Conservation (phyloP, 2,888 invertebrate genomes). For the Perithous albicinctus region DNA sequence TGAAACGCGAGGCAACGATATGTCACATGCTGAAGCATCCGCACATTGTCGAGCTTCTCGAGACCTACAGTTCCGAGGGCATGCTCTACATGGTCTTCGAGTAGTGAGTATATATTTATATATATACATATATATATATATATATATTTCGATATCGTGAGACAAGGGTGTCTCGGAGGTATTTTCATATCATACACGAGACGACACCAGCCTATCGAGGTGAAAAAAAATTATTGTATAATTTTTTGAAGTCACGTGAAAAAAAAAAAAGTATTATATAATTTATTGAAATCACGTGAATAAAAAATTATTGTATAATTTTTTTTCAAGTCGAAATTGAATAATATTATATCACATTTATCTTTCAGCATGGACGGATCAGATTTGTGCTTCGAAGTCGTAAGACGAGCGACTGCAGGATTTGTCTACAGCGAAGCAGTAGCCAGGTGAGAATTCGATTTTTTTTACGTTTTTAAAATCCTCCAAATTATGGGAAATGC, state of each 20-base stretch:
- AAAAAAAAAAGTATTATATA: too few relatives aligned
- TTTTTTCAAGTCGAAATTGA: not conserved
- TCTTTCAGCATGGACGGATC: conserved; percentile 98
- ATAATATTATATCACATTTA: conserved; percentile 46
- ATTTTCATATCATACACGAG: not conserved
- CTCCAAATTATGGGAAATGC: too few relatives aligned
- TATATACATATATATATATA: too few relatives aligned
- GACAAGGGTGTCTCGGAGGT: not conserved
- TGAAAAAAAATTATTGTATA: too few relatives aligned
- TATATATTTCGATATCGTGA: not conserved
- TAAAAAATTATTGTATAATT: too few relatives aligned
- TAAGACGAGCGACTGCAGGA: conserved; percentile 96
- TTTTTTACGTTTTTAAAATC: too few relatives aligned
- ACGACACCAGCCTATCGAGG: not conserved
- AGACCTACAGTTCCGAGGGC: conserved; percentile 99
- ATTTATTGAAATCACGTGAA: too few relatives aligned
- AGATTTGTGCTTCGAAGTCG: conserved; percentile 99
- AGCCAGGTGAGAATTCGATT: conserved; percentile 92
- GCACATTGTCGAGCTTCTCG: conserved; percentile 98
- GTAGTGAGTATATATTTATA: conserved; percentile 94
- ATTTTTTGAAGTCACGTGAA: too few relatives aligned
- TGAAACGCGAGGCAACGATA: conserved; percentile 99
- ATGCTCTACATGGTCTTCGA: conserved; percentile 99
- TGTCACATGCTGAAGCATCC: conserved; percentile 99
- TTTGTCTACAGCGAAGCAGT: conserved; percentile 99